Evolutionary conservation across 2,113 vertebrate species (phyloP).

Genomic region (Abramis brama): DNA sequence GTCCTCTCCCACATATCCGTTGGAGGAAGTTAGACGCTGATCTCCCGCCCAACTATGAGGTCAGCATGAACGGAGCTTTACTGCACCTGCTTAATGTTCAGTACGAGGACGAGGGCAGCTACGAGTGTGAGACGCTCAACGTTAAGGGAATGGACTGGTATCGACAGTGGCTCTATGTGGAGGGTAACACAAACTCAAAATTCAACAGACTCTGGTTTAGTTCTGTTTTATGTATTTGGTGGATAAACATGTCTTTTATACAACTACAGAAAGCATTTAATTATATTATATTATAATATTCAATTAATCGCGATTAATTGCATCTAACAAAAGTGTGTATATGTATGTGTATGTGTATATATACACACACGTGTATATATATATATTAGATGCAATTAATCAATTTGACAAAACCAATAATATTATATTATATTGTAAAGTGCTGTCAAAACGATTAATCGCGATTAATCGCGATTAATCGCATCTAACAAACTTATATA

Average conservation of each 20-base stretch:
- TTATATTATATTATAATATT: background rate
- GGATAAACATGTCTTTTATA: background rate
- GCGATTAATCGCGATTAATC: too few species aligned
- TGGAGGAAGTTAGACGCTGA: constrained; percentile 92
- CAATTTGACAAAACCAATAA: too few species aligned
- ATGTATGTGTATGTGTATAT: too few species aligned
- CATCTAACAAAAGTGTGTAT: too few species aligned
- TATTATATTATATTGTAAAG: too few species aligned
- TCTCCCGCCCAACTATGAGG: constrained; percentile 88
- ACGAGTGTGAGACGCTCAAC: constrained; percentile 95
- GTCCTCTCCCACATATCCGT: constrained; percentile 92
- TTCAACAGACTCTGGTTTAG: background rate
- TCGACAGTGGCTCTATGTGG: constrained; percentile 89
- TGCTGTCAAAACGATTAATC: too few species aligned
- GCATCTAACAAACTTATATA: too few species aligned
- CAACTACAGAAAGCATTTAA: background rate
- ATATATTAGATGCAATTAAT: too few species aligned
- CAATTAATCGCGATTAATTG: too few species aligned
- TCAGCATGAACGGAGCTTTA: constrained; percentile 89
- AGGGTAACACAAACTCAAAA: constrained; percentile 75
- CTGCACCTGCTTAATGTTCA: constrained; percentile 95
- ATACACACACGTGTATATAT: too few species aligned
- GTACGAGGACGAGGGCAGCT: constrained; percentile 91
- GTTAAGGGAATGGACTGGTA: constrained; percentile 93
- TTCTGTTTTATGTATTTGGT: background rate